Evolutionary conservation across 1,140 invertebrate species (phyloP).

Genomic region (Zaprionus ornatus): DNA sequence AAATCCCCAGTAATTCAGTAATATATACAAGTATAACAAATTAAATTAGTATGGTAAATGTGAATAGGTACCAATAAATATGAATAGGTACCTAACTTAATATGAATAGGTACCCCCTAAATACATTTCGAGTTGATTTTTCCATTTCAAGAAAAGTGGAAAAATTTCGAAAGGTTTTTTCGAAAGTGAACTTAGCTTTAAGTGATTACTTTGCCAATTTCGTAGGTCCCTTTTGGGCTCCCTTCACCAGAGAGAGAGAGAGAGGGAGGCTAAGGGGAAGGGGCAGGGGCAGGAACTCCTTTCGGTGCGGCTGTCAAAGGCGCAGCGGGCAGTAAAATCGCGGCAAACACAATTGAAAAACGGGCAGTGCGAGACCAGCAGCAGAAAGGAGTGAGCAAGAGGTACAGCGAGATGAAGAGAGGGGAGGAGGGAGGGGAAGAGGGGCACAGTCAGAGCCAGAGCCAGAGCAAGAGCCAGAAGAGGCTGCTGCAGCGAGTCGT

Average conservation of each 20-base stretch:
- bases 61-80: too few relatives aligned
- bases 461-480: not conserved
- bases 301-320: slow-evolving; percentile 67
- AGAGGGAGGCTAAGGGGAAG: not conserved
- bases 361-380: too few relatives aligned
- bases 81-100: too few relatives aligned
- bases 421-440: not conserved
- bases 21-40: too few relatives aligned
- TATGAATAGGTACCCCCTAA: too few relatives aligned
- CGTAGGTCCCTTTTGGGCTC: slow-evolving; percentile 16
- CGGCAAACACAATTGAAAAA: slow-evolving; percentile 75
- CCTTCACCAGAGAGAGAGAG: slow-evolving; percentile 5
- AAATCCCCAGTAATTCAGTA: not conserved
- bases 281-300: not conserved
- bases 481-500: slow-evolving; percentile 31
- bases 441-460: not conserved
- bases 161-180: slow-evolving; percentile 5
- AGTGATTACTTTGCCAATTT: slow-evolving; percentile 35
- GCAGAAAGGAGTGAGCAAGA: slow-evolving; percentile 6
- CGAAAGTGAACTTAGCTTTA: slow-evolving; percentile 7
- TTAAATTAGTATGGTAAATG: too few relatives aligned
- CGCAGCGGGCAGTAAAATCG: slow-evolving; percentile 73
- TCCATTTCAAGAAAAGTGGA: not conserved
- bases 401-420: slow-evolving; percentile 8
- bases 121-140: not conserved